Percentiles rank a stretch among this genome's conserved stretches.
Evolutionary conservation across 2,888 invertebrate genomes (phyloP).

Genomic region (Tiliacea aurago): DNA sequence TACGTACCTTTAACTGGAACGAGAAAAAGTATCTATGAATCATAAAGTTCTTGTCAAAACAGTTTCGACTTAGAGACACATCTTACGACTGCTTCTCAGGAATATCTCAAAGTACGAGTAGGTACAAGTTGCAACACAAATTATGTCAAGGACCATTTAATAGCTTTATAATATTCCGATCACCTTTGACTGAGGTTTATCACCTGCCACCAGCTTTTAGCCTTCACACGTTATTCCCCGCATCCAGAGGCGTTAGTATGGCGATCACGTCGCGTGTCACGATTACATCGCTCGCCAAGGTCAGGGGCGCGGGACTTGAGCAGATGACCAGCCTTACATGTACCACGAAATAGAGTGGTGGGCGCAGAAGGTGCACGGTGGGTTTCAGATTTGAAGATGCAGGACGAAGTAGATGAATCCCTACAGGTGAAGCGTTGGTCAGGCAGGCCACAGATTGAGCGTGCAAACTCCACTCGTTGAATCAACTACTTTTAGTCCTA

Average conservation of each 20-base stretch:
- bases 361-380: constrained; percentile 39
- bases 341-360: constrained; percentile 16
- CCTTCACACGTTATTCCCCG: constrained; percentile 60
- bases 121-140: constrained; percentile 13
- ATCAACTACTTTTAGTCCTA: background rate
- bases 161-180: constrained; percentile 51
- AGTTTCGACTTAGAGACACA: background rate
- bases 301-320: constrained; percentile 47
- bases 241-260: constrained; percentile 48
- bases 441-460: background rate
- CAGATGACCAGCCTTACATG: constrained; percentile 50
- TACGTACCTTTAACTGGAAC: background rate
- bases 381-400: background rate
- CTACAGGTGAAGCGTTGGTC: too few species aligned
- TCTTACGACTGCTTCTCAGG: background rate
- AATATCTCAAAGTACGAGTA: background rate
- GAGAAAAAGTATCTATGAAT: background rate
- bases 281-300: constrained; percentile 59
- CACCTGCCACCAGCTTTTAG: constrained; percentile 43
- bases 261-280: constrained; percentile 50
- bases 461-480: background rate
- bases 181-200: constrained; percentile 52
- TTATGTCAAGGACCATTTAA: constrained; percentile 51
- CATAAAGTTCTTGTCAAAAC: background rate
- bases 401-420: background rate